Conservation (phyloP, 2,797 vertebrate species). For the Xyrichtys novacula region DNA sequence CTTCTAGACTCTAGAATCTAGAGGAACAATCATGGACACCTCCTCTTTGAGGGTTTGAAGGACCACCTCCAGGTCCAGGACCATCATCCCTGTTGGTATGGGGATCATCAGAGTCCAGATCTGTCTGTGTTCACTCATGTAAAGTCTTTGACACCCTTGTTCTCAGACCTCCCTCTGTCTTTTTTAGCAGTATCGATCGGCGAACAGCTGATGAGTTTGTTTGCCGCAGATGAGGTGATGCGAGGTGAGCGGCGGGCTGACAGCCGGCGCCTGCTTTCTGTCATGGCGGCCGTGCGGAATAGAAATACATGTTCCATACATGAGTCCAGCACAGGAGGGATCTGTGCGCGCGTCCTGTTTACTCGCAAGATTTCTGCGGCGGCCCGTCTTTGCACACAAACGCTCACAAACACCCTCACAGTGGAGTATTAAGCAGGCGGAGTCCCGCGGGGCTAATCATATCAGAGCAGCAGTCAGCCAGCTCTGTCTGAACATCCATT, state of each 20-base stretch:
- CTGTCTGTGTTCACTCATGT: too few relatives aligned
- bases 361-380: conserved; percentile 34
- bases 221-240: neutral
- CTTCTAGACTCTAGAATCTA: too few relatives aligned
- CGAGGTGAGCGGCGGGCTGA: neutral
- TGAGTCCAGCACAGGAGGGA: conserved; percentile 36
- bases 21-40: too few relatives aligned
- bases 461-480: conserved; percentile 64
- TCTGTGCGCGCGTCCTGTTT: conserved; percentile 47
- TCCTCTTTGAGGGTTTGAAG: too few relatives aligned
- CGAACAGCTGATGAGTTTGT: neutral
- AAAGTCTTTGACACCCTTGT: too few relatives aligned
- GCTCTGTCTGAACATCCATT: conserved; percentile 65
- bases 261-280: conserved; percentile 2
- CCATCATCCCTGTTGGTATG: too few relatives aligned
- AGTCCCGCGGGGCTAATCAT: conserved; percentile 57
- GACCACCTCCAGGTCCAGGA: too few relatives aligned
- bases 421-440: conserved; percentile 52
- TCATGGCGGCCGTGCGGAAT: neutral
- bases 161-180: neutral
- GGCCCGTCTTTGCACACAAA: conserved; percentile 40
- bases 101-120: too few relatives aligned
- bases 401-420: conserved; percentile 49
- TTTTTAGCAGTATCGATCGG: neutral
- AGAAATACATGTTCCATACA: conserved; percentile 28